These are phyloP conservation scores for Anabas testudineus DNA, from an alignment of 2,797 vertebrate species.

Conservation along the genomic window DNA sequence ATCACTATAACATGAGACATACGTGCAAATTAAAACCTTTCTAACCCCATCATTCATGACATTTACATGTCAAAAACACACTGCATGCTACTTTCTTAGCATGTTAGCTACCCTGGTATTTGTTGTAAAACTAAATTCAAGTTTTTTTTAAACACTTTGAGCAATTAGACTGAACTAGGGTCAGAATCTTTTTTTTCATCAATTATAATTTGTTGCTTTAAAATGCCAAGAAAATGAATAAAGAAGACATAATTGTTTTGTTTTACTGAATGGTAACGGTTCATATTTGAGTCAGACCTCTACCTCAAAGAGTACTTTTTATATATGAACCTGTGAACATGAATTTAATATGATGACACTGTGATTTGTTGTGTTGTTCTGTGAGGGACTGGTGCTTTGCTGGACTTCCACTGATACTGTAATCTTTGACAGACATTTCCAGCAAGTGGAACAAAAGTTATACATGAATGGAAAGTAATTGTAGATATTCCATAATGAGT, in stretches of 20 bases:
- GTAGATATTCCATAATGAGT: too few relatives aligned
- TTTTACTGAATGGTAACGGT: background rate
- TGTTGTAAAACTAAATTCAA: slow-evolving; percentile 5
- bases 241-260: background rate
- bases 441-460: background rate
- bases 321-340: slow-evolving; percentile 2
- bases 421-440: too few relatives aligned
- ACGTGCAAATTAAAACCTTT: slow-evolving; percentile 17
- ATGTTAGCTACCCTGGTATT: slow-evolving; percentile 18
- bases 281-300: slow-evolving; percentile 1
- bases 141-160: too few relatives aligned
- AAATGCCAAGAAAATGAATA: background rate
- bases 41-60: slow-evolving; percentile 9
- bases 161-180: too few relatives aligned
- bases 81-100: slow-evolving; percentile 2
- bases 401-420: too few relatives aligned
- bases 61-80: slow-evolving; percentile 33
- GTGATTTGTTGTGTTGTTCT: slow-evolving; percentile 19
- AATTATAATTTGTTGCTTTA: background rate
- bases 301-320: slow-evolving; percentile 1
- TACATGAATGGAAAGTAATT: too few relatives aligned
- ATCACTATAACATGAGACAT: slow-evolving; percentile 36
- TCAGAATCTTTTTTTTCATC: too few relatives aligned
- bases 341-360: slow-evolving; percentile 6
- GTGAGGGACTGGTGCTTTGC: background rate